Percentiles rank a stretch among this genome's conserved stretches.
These are phyloP conservation scores for Margaritifera margaritifera DNA, from an alignment of 2,888 invertebrate species.

Conservation along the genomic window DNA sequence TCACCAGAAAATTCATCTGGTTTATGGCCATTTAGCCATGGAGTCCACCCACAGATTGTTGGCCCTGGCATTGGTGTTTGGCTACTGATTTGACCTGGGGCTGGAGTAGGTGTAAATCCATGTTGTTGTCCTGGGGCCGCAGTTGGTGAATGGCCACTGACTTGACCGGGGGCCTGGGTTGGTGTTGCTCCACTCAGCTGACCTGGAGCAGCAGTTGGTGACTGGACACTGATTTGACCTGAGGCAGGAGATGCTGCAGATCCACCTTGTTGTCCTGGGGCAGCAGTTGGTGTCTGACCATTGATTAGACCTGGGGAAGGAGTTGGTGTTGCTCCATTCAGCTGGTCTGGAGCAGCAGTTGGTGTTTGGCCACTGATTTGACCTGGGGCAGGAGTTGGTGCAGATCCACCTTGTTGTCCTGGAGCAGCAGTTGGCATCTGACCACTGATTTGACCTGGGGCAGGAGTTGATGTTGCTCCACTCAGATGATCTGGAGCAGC, in stretches of 20 bases:
- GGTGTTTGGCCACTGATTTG: constrained; percentile 2
- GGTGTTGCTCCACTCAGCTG: constrained; percentile 12
- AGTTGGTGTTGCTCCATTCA: constrained; percentile 6
- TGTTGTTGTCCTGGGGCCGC: constrained; percentile 13
- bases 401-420: no score
- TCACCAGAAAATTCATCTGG: constrained; percentile 61
- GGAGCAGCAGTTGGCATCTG: constrained; percentile 3
- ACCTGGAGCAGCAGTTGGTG: constrained; percentile 6
- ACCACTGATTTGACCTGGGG: constrained; percentile 2
- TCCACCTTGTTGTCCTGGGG: constrained; percentile 11
- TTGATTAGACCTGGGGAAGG: constrained; percentile 36
- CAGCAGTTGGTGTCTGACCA: constrained; percentile 30
- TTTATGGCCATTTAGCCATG: constrained; percentile 80
- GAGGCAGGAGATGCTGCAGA: constrained; percentile 3
- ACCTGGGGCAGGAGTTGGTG: constrained; percentile 1
- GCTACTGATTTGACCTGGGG: constrained; percentile 16
- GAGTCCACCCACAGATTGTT: constrained; percentile 82
- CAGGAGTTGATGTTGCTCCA: constrained; percentile 1
- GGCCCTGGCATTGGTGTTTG: constrained; percentile 13
- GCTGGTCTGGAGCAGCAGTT: not conserved
- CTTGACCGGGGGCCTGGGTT: constrained; percentile 15
- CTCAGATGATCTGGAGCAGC: constrained; percentile 4
- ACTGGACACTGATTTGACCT: not conserved
- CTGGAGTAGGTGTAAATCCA: constrained; percentile 28
- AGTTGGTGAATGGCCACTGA: constrained; percentile 20